These are phyloP conservation scores for Patagioenas fasciata DNA, from an alignment of 2,113 vertebrate species.

Conservation along the genomic window DNA sequence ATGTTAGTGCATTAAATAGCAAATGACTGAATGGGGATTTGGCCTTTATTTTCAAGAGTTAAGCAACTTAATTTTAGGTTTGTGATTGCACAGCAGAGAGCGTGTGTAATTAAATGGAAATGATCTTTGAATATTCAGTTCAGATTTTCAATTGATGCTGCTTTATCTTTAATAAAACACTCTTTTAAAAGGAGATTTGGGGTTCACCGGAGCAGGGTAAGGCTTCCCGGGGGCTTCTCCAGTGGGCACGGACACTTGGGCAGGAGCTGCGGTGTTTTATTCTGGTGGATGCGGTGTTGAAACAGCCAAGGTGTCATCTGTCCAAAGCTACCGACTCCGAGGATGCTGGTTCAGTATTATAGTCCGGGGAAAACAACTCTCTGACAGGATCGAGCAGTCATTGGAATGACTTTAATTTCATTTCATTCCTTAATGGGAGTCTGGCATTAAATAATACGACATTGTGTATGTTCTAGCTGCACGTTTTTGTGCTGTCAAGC, in stretches of 20 bases:
- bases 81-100: not conserved
- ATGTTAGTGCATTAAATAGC: slow-evolving; percentile 18
- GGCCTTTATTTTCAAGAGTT: slow-evolving; percentile 16
- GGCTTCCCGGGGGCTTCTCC: not conserved
- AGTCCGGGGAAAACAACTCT: not conserved
- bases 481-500: not conserved
- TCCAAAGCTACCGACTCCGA: fast-evolving
- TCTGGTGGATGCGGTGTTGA: not conserved
- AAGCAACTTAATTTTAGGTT: not conserved
- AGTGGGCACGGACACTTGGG: not conserved
- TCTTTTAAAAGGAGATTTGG: not conserved
- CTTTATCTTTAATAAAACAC: not conserved
- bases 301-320: not conserved
- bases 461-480: not conserved
- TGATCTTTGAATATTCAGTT: not conserved
- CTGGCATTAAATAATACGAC: not conserved
- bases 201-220: not conserved
- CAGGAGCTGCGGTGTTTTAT: not conserved
- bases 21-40: slow-evolving; percentile 7
- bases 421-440: not conserved
- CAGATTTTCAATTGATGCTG: not conserved
- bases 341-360: not conserved
- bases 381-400: not conserved
- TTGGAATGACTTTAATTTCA: not conserved
- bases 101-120: not conserved